Evolutionary conservation across 2,797 vertebrate genomes (phyloP).

Genomic region (Pangasius macronema): DNA sequence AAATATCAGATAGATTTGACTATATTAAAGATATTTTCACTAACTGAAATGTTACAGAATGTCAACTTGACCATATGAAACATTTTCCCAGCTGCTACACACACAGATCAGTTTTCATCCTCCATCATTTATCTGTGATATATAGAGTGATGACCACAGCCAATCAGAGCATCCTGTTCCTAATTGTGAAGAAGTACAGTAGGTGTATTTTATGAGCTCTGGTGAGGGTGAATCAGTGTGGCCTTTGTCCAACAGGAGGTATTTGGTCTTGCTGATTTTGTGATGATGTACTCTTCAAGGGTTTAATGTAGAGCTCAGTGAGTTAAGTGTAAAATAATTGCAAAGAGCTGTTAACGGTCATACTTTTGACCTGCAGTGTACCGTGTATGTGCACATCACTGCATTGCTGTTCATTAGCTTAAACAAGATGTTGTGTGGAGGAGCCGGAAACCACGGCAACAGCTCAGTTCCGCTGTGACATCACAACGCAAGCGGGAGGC

Average conservation of each 20-base stretch:
- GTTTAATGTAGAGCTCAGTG: not conserved
- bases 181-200: not conserved
- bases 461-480: slow-evolving; percentile 50
- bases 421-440: slow-evolving; percentile 27
- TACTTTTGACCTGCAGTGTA: slow-evolving; percentile 2
- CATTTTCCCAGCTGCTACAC: not conserved
- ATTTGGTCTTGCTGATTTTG: not conserved
- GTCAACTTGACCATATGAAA: not conserved
- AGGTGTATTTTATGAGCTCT: not conserved
- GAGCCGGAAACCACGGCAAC: slow-evolving; percentile 58
- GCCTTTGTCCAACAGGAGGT: not conserved
- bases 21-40: not conserved
- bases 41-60: not conserved
- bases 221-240: not conserved
- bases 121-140: too few species aligned
- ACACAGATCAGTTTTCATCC: not conserved
- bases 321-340: not conserved
- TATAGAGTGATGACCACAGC: not conserved
- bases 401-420: slow-evolving; percentile 38
- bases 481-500: slow-evolving; percentile 50
- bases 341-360: not conserved
- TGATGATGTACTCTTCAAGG: not conserved
- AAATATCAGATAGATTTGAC: not conserved
- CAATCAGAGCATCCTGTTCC: not conserved
- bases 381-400: not conserved